phyloP scores from a whole-genome alignment of 2,797 vertebrate genomes.

The Adrianichthys oophorus region DNA sequence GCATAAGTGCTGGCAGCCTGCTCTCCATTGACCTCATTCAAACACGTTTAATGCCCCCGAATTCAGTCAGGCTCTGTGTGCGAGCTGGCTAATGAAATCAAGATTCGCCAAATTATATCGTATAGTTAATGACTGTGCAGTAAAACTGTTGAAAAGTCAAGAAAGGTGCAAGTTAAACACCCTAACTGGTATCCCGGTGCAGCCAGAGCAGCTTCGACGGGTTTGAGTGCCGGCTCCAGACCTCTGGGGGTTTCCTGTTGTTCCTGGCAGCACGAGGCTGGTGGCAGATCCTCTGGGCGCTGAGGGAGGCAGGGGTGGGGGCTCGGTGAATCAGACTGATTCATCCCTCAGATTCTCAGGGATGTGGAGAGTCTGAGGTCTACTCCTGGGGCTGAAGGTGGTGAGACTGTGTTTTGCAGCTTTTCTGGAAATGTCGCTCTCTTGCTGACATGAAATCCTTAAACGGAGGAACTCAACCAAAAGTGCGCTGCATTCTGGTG shows the following conservation, averaged over 20 bases:
- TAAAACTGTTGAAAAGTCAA: not conserved
- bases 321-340: not conserved
- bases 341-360: conserved; percentile 1
- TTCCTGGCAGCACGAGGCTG: not conserved
- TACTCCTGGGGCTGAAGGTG: too few relatives aligned
- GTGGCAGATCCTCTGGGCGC: not conserved
- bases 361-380: not conserved
- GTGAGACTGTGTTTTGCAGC: not conserved
- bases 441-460: not conserved
- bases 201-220: not conserved
- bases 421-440: not conserved
- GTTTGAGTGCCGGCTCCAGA: not conserved
- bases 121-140: conserved; percentile 1
- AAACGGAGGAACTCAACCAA: not conserved
- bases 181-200: not conserved
- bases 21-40: not conserved
- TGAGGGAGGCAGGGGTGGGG: not conserved
- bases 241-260: not conserved
- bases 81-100: conserved; percentile 28
- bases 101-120: conserved; percentile 15
- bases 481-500: not conserved
- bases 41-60: not conserved
- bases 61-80: conserved; percentile 8
- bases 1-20: conserved; percentile 2
- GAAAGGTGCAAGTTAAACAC: not conserved